phyloP scores from a whole-genome alignment of 2,888 invertebrate species.

The Lepas anatifera region DNA sequence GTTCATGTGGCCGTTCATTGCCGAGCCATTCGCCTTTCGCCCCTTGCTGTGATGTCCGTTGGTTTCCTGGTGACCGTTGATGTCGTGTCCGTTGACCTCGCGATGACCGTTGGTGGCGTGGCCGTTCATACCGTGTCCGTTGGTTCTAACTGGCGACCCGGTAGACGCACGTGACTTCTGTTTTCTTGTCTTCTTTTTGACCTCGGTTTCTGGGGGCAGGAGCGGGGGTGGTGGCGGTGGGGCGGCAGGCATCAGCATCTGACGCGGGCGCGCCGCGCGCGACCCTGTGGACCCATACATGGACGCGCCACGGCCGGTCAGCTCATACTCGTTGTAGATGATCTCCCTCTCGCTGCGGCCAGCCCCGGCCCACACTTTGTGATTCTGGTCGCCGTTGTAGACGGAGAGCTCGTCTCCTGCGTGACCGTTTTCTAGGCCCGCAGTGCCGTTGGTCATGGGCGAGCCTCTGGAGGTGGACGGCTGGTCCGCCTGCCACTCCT shows the following conservation, averaged over 20 bases:
- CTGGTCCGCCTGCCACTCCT: conserved; percentile 59
- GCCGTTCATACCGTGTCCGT: not conserved
- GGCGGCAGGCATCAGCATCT: conserved; percentile 63
- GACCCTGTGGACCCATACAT: conserved; percentile 22
- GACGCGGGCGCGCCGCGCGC: conserved; percentile 49
- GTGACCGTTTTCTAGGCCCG: conserved; percentile 20
- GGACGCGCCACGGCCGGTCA: conserved; percentile 18
- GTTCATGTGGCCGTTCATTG: conserved; percentile 17
- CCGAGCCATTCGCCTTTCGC: conserved; percentile 20
- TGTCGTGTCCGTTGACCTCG: conserved; percentile 13
- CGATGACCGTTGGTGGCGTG: not conserved
- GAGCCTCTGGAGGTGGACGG: conserved; percentile 32
- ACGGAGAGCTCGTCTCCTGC: conserved; percentile 23
- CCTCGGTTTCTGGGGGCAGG: conserved; percentile 44
- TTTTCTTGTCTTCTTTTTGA: not conserved
- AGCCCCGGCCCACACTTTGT: conserved; percentile 82
- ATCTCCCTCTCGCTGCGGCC: conserved; percentile 30
- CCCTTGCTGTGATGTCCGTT: conserved; percentile 18
- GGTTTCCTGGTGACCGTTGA: conserved; percentile 18
- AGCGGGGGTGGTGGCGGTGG: conserved; percentile 64
- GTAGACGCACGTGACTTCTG: not conserved
- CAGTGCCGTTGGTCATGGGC: conserved; percentile 29
- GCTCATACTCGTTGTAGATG: conserved; percentile 45
- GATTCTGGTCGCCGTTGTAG: conserved; percentile 84
- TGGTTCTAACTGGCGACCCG: not conserved